Evolutionary conservation across 2,888 invertebrate species (phyloP).

Genomic region (Andrena fulva): DNA sequence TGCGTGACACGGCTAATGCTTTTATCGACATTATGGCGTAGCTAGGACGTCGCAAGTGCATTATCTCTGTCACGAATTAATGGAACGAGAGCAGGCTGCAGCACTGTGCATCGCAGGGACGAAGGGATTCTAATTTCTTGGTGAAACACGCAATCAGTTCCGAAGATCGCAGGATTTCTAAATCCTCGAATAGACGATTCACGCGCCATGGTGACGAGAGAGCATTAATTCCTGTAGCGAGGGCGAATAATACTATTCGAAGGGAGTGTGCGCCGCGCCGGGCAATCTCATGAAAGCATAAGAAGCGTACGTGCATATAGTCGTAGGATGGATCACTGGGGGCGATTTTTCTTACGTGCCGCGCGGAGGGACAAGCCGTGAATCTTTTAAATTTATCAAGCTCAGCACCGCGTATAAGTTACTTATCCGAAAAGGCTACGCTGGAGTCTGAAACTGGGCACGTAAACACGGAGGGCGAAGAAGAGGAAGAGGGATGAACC

Average conservation of each 20-base stretch:
- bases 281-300: slow-evolving; percentile 36
- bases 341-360: slow-evolving; percentile 1
- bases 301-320: neutral
- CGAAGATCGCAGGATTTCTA: neutral
- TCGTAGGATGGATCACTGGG: slow-evolving; percentile 11
- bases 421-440: slow-evolving; percentile 16
- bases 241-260: slow-evolving; percentile 6
- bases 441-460: neutral
- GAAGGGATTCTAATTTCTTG: too few relatives aligned
- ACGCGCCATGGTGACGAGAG: neutral
- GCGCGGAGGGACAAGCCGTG: neutral
- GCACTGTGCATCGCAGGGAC: too few relatives aligned
- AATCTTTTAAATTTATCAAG: slow-evolving; percentile 49
- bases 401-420: slow-evolving; percentile 20
- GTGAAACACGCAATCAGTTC: too few relatives aligned
- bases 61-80: too few relatives aligned
- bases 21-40: too few relatives aligned
- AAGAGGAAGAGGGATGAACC: slow-evolving; percentile 14
- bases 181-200: slow-evolving; percentile 1
- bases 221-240: slow-evolving; percentile 10
- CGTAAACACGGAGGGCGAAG: slow-evolving; percentile 15
- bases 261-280: neutral
- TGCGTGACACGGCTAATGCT: too few relatives aligned
- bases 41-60: too few relatives aligned
- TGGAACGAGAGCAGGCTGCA: too few relatives aligned